Evolutionary conservation across 2,888 invertebrate genomes (phyloP).

Genomic region (Norana najaformis): DNA sequence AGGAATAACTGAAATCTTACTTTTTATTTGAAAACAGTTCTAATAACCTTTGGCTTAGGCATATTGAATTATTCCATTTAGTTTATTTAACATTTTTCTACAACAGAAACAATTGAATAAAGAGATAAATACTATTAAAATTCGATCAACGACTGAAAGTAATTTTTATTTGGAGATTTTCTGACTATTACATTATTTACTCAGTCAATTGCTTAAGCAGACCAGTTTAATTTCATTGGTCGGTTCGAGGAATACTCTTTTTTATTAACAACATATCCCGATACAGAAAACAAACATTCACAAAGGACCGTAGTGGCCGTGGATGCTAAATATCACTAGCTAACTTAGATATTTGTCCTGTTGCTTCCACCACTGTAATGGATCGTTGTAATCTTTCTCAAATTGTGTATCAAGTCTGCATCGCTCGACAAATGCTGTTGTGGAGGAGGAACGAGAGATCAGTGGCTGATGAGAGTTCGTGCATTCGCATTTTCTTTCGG

Average conservation of each 20-base stretch:
- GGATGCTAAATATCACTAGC: background rate
- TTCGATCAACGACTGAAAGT: too few relatives aligned
- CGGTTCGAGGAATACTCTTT: constrained; percentile 20
- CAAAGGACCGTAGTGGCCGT: constrained; percentile 9
- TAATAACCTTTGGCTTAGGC: background rate
- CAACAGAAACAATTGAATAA: too few relatives aligned
- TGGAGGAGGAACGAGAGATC: background rate
- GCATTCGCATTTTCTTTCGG: background rate
- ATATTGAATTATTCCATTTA: too few relatives aligned
- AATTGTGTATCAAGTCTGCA: background rate
- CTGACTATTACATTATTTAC: background rate
- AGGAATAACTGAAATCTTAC: too few relatives aligned
- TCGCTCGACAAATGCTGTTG: background rate
- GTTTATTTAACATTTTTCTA: too few relatives aligned
- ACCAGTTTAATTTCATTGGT: background rate
- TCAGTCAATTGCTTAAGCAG: background rate
- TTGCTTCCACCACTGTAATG: background rate
- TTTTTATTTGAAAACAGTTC: too few relatives aligned
- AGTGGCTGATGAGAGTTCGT: constrained; percentile 1
- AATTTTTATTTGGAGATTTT: too few relatives aligned
- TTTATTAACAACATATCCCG: background rate
- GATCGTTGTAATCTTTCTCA: background rate
- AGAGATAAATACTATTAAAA: too few relatives aligned
- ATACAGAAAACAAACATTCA: background rate
- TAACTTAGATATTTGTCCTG: background rate